Evolutionary conservation across 2,888 invertebrate genomes (phyloP).

Genomic region (Chelonus formosanus): DNA sequence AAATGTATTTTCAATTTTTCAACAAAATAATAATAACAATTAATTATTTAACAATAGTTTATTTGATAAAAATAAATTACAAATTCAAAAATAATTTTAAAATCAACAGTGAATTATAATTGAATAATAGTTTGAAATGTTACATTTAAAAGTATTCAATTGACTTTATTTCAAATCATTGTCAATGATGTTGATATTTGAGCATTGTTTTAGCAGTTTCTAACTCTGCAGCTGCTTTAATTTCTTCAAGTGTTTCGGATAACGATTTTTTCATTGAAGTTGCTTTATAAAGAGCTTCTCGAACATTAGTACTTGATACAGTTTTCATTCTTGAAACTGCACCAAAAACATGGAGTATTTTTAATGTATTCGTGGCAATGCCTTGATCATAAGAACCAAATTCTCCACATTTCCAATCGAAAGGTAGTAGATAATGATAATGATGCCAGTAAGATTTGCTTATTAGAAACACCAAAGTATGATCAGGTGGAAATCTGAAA

Average conservation of each 20-base stretch:
- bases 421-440: conserved; percentile 81
- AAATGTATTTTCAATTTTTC: too few relatives aligned
- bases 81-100: too few relatives aligned
- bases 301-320: conserved; percentile 71
- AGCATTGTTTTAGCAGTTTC: conserved; percentile 46
- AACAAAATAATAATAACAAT: too few relatives aligned
- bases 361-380: conserved; percentile 74
- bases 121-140: neutral
- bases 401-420: conserved; percentile 85
- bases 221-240: conserved; percentile 46
- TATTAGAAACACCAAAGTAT: conserved; percentile 79
- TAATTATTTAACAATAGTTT: too few relatives aligned
- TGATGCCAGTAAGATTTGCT: conserved; percentile 82
- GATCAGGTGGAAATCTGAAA: conserved; percentile 74
- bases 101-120: too few relatives aligned
- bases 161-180: neutral
- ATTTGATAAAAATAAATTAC: too few relatives aligned
- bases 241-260: conserved; percentile 49
- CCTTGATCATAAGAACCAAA: conserved; percentile 78
- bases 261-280: conserved; percentile 56
- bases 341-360: conserved; percentile 76
- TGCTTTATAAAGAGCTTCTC: conserved; percentile 71
- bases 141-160: conserved; percentile 3
- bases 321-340: conserved; percentile 73
- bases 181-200: conserved; percentile 45